Conservation (phyloP, 2,888 invertebrate genomes). For the Drosophila histrio region DNA sequence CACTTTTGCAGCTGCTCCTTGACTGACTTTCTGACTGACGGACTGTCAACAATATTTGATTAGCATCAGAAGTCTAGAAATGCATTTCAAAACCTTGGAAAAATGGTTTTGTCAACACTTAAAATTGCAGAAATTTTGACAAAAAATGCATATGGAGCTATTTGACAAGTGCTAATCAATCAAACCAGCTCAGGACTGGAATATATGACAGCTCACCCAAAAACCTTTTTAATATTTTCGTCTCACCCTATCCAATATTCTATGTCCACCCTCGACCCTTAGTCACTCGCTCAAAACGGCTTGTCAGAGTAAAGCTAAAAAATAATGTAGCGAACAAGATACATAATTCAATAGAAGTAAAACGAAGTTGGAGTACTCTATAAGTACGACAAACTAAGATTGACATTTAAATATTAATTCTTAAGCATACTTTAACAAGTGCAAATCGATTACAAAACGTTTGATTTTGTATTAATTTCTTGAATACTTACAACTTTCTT, state of each 20-base stretch:
- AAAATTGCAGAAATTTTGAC: conserved; percentile 35
- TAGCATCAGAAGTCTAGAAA: conserved; percentile 49
- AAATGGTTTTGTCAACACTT: conserved; percentile 65
- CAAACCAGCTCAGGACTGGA: conserved; percentile 42
- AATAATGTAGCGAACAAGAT: conserved; percentile 37
- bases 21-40: conserved; percentile 14
- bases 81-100: conserved; percentile 48
- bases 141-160: conserved; percentile 49
- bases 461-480: too few species aligned
- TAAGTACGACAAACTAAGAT: not conserved
- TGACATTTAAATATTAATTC: too few species aligned
- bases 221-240: conserved; percentile 74
- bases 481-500: too few species aligned
- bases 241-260: not conserved
- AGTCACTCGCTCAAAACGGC: conserved; percentile 49
- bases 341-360: not conserved
- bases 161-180: conserved; percentile 72
- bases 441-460: too few species aligned
- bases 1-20: conserved; percentile 52
- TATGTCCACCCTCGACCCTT: conserved; percentile 38
- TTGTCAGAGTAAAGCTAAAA: conserved; percentile 58
- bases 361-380: conserved; percentile 27
- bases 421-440: not conserved
- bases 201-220: conserved; percentile 56
- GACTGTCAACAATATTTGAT: conserved; percentile 63